A percentile compares a stretch with the other conserved stretches of the same genome.
These are phyloP conservation scores for Forbesichthys agassizii DNA, from an alignment of 2,113 vertebrate species.

Conservation along the genomic window DNA sequence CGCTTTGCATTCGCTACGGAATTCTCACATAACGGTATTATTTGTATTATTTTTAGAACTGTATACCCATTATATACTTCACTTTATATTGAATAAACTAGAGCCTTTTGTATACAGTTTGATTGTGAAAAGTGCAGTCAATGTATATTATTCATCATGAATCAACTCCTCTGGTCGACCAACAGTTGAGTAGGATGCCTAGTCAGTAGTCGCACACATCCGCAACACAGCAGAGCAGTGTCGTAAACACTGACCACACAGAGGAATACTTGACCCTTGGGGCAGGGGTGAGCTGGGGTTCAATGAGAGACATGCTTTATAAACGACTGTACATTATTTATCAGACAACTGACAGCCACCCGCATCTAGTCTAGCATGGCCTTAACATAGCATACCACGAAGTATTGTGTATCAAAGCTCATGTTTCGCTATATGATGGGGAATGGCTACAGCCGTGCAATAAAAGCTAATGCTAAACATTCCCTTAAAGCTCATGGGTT, in stretches of 20 bases:
- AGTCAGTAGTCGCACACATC: not conserved
- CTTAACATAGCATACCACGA: conserved; percentile 30
- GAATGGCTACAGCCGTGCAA: not conserved
- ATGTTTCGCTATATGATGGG: conserved; percentile 34
- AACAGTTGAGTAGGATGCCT: not conserved
- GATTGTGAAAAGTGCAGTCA: not conserved
- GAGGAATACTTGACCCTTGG: conserved; percentile 53
- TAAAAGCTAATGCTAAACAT: not conserved
- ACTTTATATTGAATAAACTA: too few relatives aligned
- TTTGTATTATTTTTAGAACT: not conserved
- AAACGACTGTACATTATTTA: conserved; percentile 68
- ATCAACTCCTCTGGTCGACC: not conserved
- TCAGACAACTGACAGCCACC: conserved; percentile 40
- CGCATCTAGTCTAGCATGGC: conserved; percentile 29
- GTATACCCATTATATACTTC: too few relatives aligned
- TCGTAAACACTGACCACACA: conserved; percentile 7
- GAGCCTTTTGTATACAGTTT: not conserved
- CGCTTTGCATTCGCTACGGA: not conserved
- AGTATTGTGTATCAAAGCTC: conserved; percentile 38
- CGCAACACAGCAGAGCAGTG: not conserved
- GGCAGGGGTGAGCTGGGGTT: conserved; percentile 56
- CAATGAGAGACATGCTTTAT: conserved; percentile 33
- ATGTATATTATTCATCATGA: not conserved
- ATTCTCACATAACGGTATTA: not conserved
- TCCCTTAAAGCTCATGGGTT: too few relatives aligned